phyloP scores from a whole-genome alignment of 2,888 invertebrate genomes.

The Scaptomyza flava region DNA sequence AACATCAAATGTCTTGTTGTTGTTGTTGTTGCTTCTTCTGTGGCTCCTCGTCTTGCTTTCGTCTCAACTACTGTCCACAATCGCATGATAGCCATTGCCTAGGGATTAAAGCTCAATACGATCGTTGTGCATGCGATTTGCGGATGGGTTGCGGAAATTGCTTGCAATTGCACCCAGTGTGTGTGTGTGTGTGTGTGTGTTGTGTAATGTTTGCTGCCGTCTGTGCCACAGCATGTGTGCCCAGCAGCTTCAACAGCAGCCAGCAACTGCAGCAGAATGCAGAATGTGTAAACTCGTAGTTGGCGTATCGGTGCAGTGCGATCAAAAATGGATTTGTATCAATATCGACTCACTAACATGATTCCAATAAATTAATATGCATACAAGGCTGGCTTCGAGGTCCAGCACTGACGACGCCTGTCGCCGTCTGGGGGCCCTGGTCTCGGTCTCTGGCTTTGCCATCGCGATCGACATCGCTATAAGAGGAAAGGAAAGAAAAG shows the following conservation, averaged over 20 bases:
- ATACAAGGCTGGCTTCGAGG: constrained; percentile 64
- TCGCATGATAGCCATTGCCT: constrained; percentile 62
- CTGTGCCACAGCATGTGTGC: constrained; percentile 63
- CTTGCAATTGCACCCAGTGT: constrained; percentile 35
- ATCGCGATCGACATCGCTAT: constrained; percentile 76
- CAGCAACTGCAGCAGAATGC: constrained; percentile 19
- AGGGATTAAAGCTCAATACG: constrained; percentile 69
- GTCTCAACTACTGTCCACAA: constrained; percentile 34
- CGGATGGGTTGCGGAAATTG: constrained; percentile 25
- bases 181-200: too few relatives aligned
- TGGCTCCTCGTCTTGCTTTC: constrained; percentile 37
- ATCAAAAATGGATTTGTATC: constrained; percentile 84
- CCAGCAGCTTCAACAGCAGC: constrained; percentile 6
- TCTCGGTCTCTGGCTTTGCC: constrained; percentile 5
- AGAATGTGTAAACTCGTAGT: constrained; percentile 29
- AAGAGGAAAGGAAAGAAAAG: background rate
- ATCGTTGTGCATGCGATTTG: constrained; percentile 66
- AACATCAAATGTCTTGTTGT: constrained; percentile 54
- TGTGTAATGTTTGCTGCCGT: constrained; percentile 70
- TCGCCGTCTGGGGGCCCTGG: constrained; percentile 39
- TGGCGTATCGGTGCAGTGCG: constrained; percentile 70
- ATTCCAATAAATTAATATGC: constrained; percentile 85
- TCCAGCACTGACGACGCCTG: constrained; percentile 39
- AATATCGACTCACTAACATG: constrained; percentile 84
- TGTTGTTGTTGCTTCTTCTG: background rate